Base-by-base conservation (phyloP, 1,140 invertebrate genomes). In the Meloidogyne hapla region DNA sequence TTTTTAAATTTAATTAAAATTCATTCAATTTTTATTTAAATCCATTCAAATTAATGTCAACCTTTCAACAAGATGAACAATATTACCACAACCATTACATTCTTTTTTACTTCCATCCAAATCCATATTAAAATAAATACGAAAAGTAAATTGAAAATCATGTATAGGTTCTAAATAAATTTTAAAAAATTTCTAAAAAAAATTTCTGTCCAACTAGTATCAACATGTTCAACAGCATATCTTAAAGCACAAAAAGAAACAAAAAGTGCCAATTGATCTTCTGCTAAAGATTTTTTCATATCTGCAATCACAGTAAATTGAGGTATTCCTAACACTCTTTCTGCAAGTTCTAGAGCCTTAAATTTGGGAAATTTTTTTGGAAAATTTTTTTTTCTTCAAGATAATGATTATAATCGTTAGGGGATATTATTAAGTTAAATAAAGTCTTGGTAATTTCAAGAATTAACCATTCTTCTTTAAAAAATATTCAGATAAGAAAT, bases 71-170 rank as follows among this genome's bases (percentile, higher is more conserved):
- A 73, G n/a, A n/a, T 73, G 71, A 23, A 73, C 71, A 40, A 10
- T 26, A 33, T 64, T 64, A 21, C 71, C 71, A 64, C 71, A 73
- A 10, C 23, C 23, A 61, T 33, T 64, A 63, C 71, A 73, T 15
- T 56, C 15, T 10, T 23, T 61, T 4, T 38, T 63, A n/a, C 45
- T 61, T 28, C 64, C 45, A 38, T 73, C 71, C 33, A 21, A 63
- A 33, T 73, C 71, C 71, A 73, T 73, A 64, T 73, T 64, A 63
- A 73, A 73, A 33, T 73, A 73, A 63, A 73, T 73, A 21, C 71
- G 71, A 33, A 73, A 73, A 23, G 71, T 64, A 63, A 73, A 73
- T 33, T 73, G 71, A 40, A 73, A 73, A 64, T 65, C 48, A 38
- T 64, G 71, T 28, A 38, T 63, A 13, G 71, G 48, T n/a, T 73